phyloP scores from a whole-genome alignment of 2,113 vertebrate species.

The Astur gentilis region DNA sequence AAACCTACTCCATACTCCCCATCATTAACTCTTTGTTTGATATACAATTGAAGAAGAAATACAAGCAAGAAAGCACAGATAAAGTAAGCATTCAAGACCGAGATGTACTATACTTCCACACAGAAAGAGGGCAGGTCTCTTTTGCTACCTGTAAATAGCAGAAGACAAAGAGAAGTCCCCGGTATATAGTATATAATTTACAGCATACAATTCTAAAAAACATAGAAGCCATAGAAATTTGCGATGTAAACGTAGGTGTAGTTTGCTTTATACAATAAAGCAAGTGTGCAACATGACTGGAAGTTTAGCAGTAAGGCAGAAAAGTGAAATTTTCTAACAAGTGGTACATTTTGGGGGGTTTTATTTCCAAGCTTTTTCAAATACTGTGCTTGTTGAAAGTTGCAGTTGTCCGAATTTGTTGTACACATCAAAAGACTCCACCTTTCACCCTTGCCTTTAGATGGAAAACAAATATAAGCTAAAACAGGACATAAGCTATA shows the following conservation, averaged over 20 bases:
- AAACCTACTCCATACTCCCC: not conserved
- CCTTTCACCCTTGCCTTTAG: not conserved
- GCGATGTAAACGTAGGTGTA: not conserved
- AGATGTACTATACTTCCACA: not conserved
- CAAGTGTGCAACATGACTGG: not conserved
- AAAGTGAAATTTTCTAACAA: not conserved
- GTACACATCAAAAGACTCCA: not conserved
- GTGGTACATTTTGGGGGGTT: fast-evolving
- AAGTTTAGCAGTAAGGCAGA: not conserved
- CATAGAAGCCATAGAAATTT: not conserved
- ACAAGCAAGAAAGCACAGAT: not conserved
- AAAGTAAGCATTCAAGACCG: not conserved
- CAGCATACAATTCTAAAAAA: not conserved
- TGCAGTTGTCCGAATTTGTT: not conserved
- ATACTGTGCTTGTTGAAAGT: not conserved
- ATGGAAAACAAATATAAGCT: not conserved
- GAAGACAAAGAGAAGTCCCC: not conserved
- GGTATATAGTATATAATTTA: not conserved
- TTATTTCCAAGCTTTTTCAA: not conserved
- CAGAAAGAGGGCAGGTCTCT: not conserved
- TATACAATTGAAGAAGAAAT: not conserved
- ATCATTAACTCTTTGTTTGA: not conserved
- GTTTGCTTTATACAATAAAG: not conserved
- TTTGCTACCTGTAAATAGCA: not conserved
- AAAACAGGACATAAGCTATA: not conserved